These are phyloP conservation scores for Furcifer pardalis DNA, from an alignment of 2,797 vertebrate genomes.

Conservation along the genomic window DNA sequence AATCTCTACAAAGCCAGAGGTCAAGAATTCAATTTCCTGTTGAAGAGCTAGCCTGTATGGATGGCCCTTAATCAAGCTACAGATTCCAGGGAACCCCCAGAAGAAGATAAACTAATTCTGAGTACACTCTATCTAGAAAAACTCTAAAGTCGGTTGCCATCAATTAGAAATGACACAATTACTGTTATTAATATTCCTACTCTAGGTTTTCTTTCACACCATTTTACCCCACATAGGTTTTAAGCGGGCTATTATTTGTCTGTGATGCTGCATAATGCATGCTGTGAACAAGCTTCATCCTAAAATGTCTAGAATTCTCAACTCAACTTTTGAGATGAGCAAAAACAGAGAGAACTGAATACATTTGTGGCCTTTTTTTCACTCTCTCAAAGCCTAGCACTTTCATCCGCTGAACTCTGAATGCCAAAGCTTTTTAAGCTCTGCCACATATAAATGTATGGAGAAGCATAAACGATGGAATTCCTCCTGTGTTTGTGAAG, in stretches of 20 bases:
- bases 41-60: too few relatives aligned
- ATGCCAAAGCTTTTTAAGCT: background rate
- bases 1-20: too few relatives aligned
- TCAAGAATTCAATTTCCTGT: too few relatives aligned
- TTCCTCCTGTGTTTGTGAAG: background rate
- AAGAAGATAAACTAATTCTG: too few relatives aligned
- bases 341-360: background rate
- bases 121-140: too few relatives aligned
- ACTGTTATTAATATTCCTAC: background rate
- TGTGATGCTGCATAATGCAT: background rate
- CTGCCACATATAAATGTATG: background rate
- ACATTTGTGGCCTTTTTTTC: background rate
- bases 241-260: background rate
- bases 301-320: background rate
- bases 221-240: background rate
- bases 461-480: background rate
- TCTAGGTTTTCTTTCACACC: background rate
- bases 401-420: background rate
- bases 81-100: too few relatives aligned
- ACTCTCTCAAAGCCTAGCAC: background rate
- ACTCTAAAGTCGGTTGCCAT: too few relatives aligned
- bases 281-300: too few relatives aligned
- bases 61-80: too few relatives aligned
- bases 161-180: too few relatives aligned
- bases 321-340: background rate